Conservation (phyloP, 2,888 invertebrate species). For the Hecatera dysodea region DNA sequence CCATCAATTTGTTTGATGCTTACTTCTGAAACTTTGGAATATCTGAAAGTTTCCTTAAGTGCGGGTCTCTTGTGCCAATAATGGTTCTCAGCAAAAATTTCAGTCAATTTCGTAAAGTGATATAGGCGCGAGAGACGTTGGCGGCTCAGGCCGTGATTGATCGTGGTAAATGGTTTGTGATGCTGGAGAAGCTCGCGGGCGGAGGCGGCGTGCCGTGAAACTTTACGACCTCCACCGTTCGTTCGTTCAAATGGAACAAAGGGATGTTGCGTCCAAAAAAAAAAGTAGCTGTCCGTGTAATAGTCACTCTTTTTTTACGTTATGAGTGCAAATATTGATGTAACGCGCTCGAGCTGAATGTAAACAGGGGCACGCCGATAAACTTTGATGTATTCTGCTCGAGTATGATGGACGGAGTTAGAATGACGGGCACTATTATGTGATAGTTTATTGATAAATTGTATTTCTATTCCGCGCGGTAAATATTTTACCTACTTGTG, state of each 20-base stretch:
- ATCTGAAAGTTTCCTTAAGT: slow-evolving; percentile 60
- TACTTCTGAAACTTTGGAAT: slow-evolving; percentile 57
- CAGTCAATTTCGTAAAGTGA: slow-evolving; percentile 82
- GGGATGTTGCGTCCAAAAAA: slow-evolving; percentile 66
- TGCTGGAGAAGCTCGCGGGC: slow-evolving; percentile 71
- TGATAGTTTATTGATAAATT: slow-evolving; percentile 45
- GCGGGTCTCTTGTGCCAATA: slow-evolving; percentile 65
- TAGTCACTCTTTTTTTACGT: slow-evolving; percentile 65
- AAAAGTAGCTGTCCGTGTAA: slow-evolving; percentile 67
- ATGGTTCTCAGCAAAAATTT: slow-evolving; percentile 76
- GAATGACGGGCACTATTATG: slow-evolving; percentile 51
- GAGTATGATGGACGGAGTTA: slow-evolving; percentile 58
- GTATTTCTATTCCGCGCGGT: slow-evolving; percentile 33
- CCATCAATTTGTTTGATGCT: slow-evolving; percentile 57
- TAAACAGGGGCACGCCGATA: slow-evolving; percentile 64
- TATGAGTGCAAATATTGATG: slow-evolving; percentile 69
- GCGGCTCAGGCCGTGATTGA: slow-evolving; percentile 80
- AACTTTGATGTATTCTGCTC: slow-evolving; percentile 62
- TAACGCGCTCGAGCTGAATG: slow-evolving; percentile 61
- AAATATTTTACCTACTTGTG: slow-evolving; percentile 48
- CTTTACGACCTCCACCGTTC: slow-evolving; percentile 76
- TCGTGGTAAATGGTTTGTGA: slow-evolving; percentile 84
- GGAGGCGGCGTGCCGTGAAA: slow-evolving; percentile 79
- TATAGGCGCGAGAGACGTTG: slow-evolving; percentile 77
- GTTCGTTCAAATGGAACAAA: slow-evolving; percentile 66